Evolutionary conservation across 2,113 vertebrate genomes (phyloP), one percentile per base, ranked within the genome.

Genomic region (Bettongia penicillata): DNA sequence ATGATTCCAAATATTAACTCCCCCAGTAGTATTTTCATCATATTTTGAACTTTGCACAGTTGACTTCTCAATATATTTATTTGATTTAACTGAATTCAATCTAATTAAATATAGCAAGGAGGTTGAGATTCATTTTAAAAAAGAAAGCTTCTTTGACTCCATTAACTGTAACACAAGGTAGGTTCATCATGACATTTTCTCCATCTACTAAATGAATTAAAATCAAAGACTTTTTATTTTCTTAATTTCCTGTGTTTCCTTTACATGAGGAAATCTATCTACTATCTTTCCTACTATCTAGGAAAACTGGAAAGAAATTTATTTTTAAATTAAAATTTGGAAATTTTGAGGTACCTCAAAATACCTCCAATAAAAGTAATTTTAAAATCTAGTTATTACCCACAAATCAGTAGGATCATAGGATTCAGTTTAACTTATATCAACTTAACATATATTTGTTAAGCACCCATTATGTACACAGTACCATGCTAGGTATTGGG

Each of bases 241-340:
- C 24, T 68, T 68, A 37, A 37, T 68, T 68, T 68, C 31, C 31
- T 37, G 16, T 31, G 31, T 61, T 94, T 37, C 51, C 84, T 93
- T 90, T 61, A 90, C n/a, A 11, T 37, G 50, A 95, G 84, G 53
- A 51, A 92, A 48, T 48, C 48, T 48, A 48, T 48, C 48, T 48
- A 48, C 48, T 48, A 48, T 48, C 48, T 48, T 48, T 48, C 48
- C 48, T 48, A 48, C 48, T 48, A 48, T 51, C 26, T 91, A 92
- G 51, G 57, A 91, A 94, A 92, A 91, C 2, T 77, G 31, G 24
- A 24, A 50, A 55, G 90, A 43, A 77, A 52, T 91, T 52, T 93
- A 91, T 48, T 95, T 95, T 90, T 31, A 95, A 93, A 94, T 61
- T 89, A 94, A 91, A 89, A 94, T 92, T 50, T 90, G 53, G 53